Evolutionary conservation across 2,797 vertebrate species (phyloP).

Genomic region (Enteromius afrohamiltoni): DNA sequence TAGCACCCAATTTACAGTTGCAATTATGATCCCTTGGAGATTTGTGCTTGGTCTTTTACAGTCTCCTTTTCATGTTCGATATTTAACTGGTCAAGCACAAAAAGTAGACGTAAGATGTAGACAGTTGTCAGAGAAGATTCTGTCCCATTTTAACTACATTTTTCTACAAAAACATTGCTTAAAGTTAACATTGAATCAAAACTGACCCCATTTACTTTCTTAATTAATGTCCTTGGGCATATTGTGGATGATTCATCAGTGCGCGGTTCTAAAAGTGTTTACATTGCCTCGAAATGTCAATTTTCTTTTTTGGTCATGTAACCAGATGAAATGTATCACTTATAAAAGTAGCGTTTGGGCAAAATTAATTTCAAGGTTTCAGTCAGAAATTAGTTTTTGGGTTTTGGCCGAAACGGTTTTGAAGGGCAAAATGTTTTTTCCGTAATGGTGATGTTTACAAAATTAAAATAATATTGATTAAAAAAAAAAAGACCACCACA

Average conservation of each 20-base stretch:
- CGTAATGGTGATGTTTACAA: neutral
- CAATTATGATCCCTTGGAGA: slow-evolving; percentile 32
- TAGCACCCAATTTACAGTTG: slow-evolving; percentile 49
- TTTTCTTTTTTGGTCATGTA: neutral
- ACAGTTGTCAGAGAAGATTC: neutral
- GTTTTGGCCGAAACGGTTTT: neutral
- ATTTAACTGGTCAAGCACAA: slow-evolving; percentile 1
- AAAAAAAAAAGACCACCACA: too few relatives aligned
- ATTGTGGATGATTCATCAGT: slow-evolving; percentile 4
- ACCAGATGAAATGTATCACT: neutral
- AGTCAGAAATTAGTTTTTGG: neutral
- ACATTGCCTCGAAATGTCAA: neutral
- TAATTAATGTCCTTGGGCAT: neutral
- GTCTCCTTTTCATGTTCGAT: slow-evolving; percentile 9
- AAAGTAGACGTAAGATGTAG: neutral
- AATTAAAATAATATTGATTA: neutral
- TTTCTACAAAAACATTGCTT: neutral
- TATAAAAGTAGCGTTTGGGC: neutral
- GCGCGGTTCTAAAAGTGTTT: neutral
- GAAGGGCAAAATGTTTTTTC: neutral
- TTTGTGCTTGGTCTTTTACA: slow-evolving; percentile 30
- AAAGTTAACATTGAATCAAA: neutral
- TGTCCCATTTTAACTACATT: neutral
- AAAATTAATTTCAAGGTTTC: neutral
- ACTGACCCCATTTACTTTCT: neutral